phyloP scores from a whole-genome alignment of 2,888 invertebrate genomes.

The Drosophila mimica region DNA sequence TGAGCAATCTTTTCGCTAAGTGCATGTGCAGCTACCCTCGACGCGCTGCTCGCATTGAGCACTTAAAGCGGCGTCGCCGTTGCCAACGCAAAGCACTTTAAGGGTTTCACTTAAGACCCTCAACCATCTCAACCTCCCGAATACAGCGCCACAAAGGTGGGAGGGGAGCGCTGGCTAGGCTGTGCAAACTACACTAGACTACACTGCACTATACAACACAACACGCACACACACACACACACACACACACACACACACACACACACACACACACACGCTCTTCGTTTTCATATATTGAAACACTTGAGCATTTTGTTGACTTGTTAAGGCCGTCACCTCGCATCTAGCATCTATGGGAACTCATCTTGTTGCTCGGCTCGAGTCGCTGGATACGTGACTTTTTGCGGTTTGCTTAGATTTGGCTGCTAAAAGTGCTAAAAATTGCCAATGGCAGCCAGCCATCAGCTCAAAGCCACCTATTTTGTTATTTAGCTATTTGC shows the following conservation, averaged over 20 bases:
- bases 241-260: too few species aligned
- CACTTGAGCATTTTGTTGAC: slow-evolving; percentile 74
- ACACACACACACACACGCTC: background rate
- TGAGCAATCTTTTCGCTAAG: slow-evolving; percentile 23
- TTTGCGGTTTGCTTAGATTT: slow-evolving; percentile 83
- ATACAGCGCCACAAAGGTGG: background rate
- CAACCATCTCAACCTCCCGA: background rate
- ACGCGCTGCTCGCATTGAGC: slow-evolving; percentile 41
- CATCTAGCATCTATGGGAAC: slow-evolving; percentile 30
- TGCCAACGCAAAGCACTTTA: slow-evolving; percentile 63
- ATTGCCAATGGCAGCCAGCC: slow-evolving; percentile 42
- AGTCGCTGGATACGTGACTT: slow-evolving; percentile 78
- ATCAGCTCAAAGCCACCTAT: slow-evolving; percentile 26
- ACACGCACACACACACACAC: too few species aligned
- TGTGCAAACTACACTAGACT: slow-evolving; percentile 12
- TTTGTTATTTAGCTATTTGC: slow-evolving; percentile 43
- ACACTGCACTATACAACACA: slow-evolving; percentile 16
- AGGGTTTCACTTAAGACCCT: slow-evolving; percentile 76
- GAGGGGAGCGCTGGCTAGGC: slow-evolving; percentile 1
- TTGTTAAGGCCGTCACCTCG: slow-evolving; percentile 53
- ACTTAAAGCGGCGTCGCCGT: slow-evolving; percentile 71
- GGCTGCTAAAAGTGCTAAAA: slow-evolving; percentile 73
- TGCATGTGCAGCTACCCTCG: slow-evolving; percentile 30
- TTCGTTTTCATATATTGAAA: slow-evolving; percentile 35
- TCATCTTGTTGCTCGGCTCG: slow-evolving; percentile 42